Conservation (phyloP, 23 tunicate species). For the Trididemnum nubilum region DNA sequence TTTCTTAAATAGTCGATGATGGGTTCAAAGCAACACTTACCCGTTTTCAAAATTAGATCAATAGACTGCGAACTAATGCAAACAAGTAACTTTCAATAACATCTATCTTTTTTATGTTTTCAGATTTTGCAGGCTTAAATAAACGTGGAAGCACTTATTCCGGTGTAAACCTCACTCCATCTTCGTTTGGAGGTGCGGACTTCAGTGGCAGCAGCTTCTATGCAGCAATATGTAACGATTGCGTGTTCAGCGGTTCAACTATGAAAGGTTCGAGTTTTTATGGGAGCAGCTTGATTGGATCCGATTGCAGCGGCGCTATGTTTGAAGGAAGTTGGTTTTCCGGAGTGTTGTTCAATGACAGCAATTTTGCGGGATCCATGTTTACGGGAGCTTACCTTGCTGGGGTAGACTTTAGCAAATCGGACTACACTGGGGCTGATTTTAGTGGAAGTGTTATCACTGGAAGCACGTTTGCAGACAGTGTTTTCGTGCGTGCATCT, state of each 20-base stretch:
- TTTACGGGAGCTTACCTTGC: background rate
- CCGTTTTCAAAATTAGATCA: too few relatives aligned
- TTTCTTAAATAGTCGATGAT: too few relatives aligned
- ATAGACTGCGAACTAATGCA: too few relatives aligned
- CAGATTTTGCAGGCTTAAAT: background rate
- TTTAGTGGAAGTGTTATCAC: background rate
- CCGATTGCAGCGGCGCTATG: slow-evolving; percentile 14
- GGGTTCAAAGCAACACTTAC: too few relatives aligned
- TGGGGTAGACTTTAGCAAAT: slow-evolving; percentile 10
- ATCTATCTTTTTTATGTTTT: too few relatives aligned
- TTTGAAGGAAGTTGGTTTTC: slow-evolving; percentile 24
- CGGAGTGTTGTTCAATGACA: slow-evolving; percentile 1
- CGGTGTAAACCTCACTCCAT: background rate
- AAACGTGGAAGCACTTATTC: background rate
- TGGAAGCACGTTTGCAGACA: background rate
- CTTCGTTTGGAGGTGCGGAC: slow-evolving; percentile 11
- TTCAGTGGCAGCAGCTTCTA: background rate
- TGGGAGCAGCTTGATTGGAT: background rate
- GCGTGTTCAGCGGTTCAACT: background rate
- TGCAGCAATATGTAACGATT: background rate
- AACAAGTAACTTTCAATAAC: too few relatives aligned
- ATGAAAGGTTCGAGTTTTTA: background rate
- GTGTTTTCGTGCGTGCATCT: background rate
- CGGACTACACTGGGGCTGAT: slow-evolving; percentile 12
- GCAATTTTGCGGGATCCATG: background rate